Evolutionary conservation across 2,113 vertebrate genomes (phyloP).

Genomic region (Mirza zaza): DNA sequence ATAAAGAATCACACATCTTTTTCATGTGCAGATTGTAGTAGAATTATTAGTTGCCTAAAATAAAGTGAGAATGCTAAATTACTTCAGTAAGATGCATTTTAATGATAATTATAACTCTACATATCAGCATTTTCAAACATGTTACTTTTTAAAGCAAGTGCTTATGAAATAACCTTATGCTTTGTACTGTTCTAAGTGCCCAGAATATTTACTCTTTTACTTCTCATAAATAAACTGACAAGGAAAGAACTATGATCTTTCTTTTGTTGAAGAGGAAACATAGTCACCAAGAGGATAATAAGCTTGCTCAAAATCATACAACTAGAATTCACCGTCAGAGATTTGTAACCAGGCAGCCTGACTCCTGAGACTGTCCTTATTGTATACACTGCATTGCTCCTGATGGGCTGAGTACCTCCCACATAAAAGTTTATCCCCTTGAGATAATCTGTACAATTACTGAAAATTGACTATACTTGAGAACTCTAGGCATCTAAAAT

Average conservation of each 20-base stretch:
- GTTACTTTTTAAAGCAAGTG: not conserved
- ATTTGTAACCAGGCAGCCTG: not conserved
- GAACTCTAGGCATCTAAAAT: not conserved
- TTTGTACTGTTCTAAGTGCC: not conserved
- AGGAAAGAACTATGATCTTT: not conserved
- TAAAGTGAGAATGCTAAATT: not conserved
- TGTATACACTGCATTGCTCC: not conserved
- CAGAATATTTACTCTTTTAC: slow-evolving; percentile 13
- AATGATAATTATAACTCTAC: slow-evolving; percentile 35
- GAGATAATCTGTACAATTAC: not conserved
- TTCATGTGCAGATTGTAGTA: not conserved
- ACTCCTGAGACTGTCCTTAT: not conserved
- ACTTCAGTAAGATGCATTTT: not conserved
- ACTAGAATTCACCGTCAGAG: not conserved
- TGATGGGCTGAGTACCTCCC: too few species aligned
- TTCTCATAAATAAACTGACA: not conserved
- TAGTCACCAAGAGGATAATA: not conserved
- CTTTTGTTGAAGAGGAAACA: not conserved
- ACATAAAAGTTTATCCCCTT: not conserved
- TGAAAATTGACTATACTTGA: not conserved
- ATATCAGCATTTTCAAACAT: slow-evolving; percentile 10
- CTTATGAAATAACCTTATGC: not conserved
- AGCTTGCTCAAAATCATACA: not conserved
- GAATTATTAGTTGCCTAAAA: slow-evolving; percentile 14
- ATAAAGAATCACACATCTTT: not conserved